Percentiles rank a stretch among this genome's conserved stretches.
Conservation (phyloP, 2,113 vertebrate species). For the Petroica traversi region DNA sequence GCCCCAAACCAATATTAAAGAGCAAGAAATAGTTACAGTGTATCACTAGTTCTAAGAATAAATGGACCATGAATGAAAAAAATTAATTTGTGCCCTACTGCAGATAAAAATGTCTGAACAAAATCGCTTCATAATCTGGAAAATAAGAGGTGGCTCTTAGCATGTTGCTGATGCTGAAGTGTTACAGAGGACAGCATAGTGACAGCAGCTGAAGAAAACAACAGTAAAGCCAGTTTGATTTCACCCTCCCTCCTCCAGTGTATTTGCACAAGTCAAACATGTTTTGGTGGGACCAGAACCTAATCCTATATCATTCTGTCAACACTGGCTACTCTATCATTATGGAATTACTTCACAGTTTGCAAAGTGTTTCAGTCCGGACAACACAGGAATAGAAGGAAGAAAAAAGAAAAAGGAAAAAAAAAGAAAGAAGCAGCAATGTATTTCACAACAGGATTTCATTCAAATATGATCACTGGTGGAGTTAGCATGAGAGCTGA, state of each 20-base stretch:
- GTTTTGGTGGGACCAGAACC: background rate
- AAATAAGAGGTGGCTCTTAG: background rate
- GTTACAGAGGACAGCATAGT: background rate
- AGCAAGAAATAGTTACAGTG: background rate
- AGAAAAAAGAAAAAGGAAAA: no score
- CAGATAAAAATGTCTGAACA: background rate
- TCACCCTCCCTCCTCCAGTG: background rate
- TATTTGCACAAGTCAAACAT: background rate
- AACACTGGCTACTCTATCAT: background rate
- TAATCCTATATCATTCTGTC: background rate
- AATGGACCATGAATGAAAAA: background rate
- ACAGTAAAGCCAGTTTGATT: background rate
- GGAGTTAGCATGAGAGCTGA: background rate
- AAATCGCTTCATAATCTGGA: background rate
- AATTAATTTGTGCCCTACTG: background rate
- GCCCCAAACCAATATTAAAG: background rate
- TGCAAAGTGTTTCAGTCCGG: background rate
- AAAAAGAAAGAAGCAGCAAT: background rate
- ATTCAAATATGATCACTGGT: background rate
- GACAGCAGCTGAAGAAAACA: background rate
- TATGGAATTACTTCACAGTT: background rate
- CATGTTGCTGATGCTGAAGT: background rate
- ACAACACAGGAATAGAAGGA: rapidly evolving
- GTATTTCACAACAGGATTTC: background rate
- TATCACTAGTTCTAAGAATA: background rate